Conservation (phyloP, 2,113 vertebrate genomes). For the Cettia cetti region DNA sequence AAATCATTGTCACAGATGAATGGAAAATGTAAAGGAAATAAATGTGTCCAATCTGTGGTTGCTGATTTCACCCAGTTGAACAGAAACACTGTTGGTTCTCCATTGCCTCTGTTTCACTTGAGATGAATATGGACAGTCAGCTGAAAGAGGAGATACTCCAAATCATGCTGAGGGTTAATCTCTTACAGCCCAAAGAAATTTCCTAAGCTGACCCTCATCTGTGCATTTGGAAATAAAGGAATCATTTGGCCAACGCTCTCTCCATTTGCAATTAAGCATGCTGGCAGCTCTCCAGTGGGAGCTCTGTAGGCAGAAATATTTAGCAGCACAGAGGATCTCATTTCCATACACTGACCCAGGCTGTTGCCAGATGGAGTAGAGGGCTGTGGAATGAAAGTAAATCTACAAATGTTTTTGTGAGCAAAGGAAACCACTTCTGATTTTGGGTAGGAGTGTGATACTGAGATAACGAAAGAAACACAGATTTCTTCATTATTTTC, state of each 20-base stretch:
- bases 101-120: neutral
- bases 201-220: slow-evolving; percentile 12
- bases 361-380: slow-evolving; percentile 5
- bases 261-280: slow-evolving; percentile 27
- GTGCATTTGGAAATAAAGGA: slow-evolving; percentile 22
- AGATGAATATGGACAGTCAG: neutral
- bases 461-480: neutral
- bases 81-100: neutral
- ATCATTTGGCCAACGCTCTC: neutral
- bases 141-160: neutral
- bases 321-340: neutral
- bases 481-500: neutral
- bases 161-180: neutral
- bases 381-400: neutral
- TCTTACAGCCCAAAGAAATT: neutral
- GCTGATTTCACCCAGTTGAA: neutral
- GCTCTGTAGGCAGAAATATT: neutral
- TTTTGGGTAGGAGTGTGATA: neutral
- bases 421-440: neutral
- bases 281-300: neutral
- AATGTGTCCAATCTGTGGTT: neutral
- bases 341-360: neutral
- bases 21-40: neutral
- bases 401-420: neutral
- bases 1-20: neutral